Base-by-base conservation (phyloP, 2,888 invertebrate species). In the Cheilosia grossa region DNA sequence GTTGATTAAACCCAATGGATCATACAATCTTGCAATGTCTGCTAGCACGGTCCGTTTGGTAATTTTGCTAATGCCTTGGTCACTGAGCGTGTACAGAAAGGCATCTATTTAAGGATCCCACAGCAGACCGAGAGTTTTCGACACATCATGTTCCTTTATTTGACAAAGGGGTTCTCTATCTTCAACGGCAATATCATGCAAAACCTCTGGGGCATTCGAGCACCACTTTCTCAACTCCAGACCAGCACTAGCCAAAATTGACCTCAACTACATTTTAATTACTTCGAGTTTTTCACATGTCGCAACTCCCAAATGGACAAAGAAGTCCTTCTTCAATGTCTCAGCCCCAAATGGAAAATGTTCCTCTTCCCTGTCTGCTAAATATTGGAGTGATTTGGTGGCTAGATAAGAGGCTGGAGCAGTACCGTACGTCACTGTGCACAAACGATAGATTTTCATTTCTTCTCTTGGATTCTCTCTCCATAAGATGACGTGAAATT, bases 1-100 rank as follows among this genome's bases (percentile, higher is more conserved):
- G 13, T 78, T 78, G 4, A 69, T 54, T 9, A 56, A 54, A 10
- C 63, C 69, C 6, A 72, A 21, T 19, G 70, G 69, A 27, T 78
- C 78, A 51, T 63, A 78, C 4, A 78, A 44, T 54, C 51, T 47
- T 7, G 77, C 77, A 10, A 67, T 59, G 33, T 77, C 67, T 15
- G 59, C 51, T 44, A 64, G 30, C 4, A 70, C 63, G 19, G 59
- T 51, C 30, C 64, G 6, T 21, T 72, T 72, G 10, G 79, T 72
- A 13, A 79, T 13, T 24, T 51, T 51, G n/a, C 2, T 51, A 9
- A 10, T n/a, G 21, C 21, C 51, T 40, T 15, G 7, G 6, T 15
- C 2, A 40, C n/a, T 30, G 3, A 27, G 2, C 3, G 37, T 27
- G n/a, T 64, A 54, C 0, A 42, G 19, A 21, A 64, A 64, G 6